Evolutionary conservation across 1,140 invertebrate genomes (phyloP).

Genomic region (Sinella curviseta): DNA sequence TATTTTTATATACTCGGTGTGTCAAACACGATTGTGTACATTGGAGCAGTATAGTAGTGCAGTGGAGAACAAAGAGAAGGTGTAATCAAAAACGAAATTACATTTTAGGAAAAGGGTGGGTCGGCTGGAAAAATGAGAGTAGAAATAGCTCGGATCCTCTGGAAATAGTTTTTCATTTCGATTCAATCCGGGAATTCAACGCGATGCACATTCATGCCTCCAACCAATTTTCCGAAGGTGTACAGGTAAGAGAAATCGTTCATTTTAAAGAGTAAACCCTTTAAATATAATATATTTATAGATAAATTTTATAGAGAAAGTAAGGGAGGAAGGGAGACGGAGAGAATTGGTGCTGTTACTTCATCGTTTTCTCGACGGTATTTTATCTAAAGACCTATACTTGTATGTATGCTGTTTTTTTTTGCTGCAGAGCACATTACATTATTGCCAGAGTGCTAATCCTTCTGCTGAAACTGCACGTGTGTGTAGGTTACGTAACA

Average conservation of each 20-base stretch:
- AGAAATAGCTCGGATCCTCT: constrained; percentile 63
- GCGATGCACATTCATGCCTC: constrained; percentile 78
- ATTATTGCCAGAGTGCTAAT: neutral
- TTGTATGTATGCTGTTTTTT: too few relatives aligned
- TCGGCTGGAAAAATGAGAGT: constrained; percentile 86
- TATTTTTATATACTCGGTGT: too few relatives aligned
- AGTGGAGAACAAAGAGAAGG: neutral
- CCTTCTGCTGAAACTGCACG: neutral
- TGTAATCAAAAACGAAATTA: neutral
- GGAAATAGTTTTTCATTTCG: constrained; percentile 84
- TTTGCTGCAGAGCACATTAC: too few relatives aligned
- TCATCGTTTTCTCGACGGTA: too few relatives aligned
- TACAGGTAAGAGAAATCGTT: constrained; percentile 63
- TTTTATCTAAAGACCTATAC: too few relatives aligned
- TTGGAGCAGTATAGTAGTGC: neutral
- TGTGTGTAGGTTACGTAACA: neutral
- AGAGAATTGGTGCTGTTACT: constrained; percentile 16
- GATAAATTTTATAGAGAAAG: neutral
- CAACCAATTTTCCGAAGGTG: constrained; percentile 77
- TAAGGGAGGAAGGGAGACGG: neutral
- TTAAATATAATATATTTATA: neutral
- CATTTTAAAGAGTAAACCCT: neutral
- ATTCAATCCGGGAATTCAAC: constrained; percentile 81
- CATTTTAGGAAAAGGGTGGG: constrained; percentile 74
- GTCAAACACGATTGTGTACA: too few relatives aligned